A percentile compares a stretch with the other conserved stretches of the same genome.
Conservation (phyloP, 2,888 invertebrate species). For the Rhimphoctona megacephalus region DNA sequence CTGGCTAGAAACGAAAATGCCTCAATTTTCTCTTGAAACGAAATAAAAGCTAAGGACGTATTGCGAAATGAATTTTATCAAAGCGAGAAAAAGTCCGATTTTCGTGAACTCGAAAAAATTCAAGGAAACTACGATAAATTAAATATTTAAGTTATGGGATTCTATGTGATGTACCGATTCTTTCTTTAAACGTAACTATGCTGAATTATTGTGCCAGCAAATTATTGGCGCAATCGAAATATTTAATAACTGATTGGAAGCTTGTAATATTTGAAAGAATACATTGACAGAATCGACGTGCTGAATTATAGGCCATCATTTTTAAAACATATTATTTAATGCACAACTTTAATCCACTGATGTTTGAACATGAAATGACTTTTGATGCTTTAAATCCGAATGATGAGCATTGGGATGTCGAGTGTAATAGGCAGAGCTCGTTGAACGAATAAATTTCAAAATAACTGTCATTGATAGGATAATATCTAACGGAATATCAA, state of each 20-base stretch:
- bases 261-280: not conserved
- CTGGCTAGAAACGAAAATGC: constrained; percentile 39
- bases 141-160: constrained; percentile 34
- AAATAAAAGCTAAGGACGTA: constrained; percentile 52
- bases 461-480: not conserved
- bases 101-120: constrained; percentile 6
- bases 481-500: not conserved
- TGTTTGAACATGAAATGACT: not conserved
- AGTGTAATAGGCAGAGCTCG: not conserved
- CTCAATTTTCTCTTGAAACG: constrained; percentile 59
- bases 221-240: not conserved
- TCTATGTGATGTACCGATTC: not conserved
- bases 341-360: not conserved
- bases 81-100: constrained; percentile 26
- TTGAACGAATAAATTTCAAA: constrained; percentile 3
- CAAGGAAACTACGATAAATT: constrained; percentile 26
- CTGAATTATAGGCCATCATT: not conserved
- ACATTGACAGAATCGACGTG: not conserved
- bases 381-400: not conserved
- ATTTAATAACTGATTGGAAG: not conserved
- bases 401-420: not conserved
- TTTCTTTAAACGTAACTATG: not conserved
- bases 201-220: not conserved
- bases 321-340: not conserved
- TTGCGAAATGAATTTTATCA: constrained; percentile 57